A percentile compares a stretch with the other conserved stretches of the same genome.
These are phyloP conservation scores for Porites cylindrica DNA, from an alignment of 92 coral and sea anemone species.

Conservation along the genomic window DNA sequence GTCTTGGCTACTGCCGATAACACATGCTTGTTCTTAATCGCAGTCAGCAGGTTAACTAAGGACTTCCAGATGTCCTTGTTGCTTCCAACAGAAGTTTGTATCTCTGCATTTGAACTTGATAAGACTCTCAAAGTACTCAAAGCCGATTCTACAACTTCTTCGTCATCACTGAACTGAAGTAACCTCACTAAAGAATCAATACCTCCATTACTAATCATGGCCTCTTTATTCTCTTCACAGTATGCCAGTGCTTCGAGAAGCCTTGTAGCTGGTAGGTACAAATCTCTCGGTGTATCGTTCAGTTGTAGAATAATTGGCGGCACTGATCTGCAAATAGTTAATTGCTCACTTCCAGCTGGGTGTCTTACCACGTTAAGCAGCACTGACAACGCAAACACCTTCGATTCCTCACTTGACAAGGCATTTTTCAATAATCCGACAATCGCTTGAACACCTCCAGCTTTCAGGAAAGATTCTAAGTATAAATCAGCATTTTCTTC, in stretches of 20 bases:
- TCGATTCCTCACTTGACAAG: constrained; percentile 80
- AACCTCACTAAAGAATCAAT: constrained; percentile 79
- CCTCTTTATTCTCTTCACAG: constrained; percentile 69
- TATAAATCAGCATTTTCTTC: constrained; percentile 58
- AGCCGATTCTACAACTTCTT: constrained; percentile 82
- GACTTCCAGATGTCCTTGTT: constrained; percentile 81
- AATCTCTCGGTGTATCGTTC: constrained; percentile 65
- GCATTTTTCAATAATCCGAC: constrained; percentile 71
- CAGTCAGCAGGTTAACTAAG: constrained; percentile 77
- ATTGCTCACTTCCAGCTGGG: constrained; percentile 61
- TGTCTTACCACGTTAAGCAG: constrained; percentile 69
- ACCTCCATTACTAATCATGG: constrained; percentile 82
- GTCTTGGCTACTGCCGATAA: constrained; percentile 93
- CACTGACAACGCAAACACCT: constrained; percentile 71
- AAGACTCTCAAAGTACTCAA: constrained; percentile 77
- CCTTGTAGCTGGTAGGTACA: constrained; percentile 82
- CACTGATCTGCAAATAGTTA: constrained; percentile 64
- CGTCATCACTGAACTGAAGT: constrained; percentile 75
- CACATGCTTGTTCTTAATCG: constrained; percentile 85
- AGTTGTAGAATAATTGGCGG: constrained; percentile 78
- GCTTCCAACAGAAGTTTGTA: constrained; percentile 84
- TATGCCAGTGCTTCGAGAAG: constrained; percentile 81
- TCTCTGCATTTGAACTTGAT: constrained; percentile 78
- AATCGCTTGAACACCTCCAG: constrained; percentile 77
- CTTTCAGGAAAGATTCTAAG: constrained; percentile 70